These are phyloP conservation scores for Australoheros facetus DNA, from an alignment of 2,797 vertebrate genomes.

Conservation along the genomic window DNA sequence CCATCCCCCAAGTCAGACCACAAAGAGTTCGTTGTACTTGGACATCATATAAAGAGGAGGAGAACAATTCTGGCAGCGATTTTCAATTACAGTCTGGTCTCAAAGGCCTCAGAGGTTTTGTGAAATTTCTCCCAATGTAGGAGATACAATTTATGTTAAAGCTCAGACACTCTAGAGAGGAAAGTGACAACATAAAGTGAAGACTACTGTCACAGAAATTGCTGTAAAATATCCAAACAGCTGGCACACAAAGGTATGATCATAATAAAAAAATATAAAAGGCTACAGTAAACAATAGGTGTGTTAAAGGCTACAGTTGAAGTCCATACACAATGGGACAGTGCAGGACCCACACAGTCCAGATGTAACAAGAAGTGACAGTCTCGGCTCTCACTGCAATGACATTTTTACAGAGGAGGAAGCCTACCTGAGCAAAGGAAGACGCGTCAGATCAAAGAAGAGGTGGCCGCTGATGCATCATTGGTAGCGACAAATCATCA, in stretches of 20 bases:
- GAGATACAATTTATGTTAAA: not conserved
- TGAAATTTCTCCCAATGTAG: slow-evolving; percentile 35
- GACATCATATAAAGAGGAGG: slow-evolving; percentile 60
- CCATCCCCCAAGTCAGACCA: slow-evolving; percentile 63
- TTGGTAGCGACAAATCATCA: slow-evolving; percentile 64
- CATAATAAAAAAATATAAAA: not conserved
- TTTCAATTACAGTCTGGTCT: slow-evolving; percentile 56
- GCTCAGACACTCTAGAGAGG: slow-evolving; percentile 6
- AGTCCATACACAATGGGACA: not conserved
- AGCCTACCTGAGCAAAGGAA: slow-evolving; percentile 51
- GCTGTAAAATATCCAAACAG: not conserved
- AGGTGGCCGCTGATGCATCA: slow-evolving; percentile 63
- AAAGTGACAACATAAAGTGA: not conserved
- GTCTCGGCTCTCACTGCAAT: not conserved
- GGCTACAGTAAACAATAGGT: not conserved
- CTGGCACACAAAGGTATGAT: not conserved
- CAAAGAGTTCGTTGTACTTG: slow-evolving; percentile 70
- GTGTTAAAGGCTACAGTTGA: not conserved
- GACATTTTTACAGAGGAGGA: slow-evolving; percentile 20
- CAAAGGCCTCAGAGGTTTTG: slow-evolving; percentile 12
- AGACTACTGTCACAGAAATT: not conserved
- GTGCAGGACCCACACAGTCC: not conserved
- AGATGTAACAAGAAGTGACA: slow-evolving; percentile 4
- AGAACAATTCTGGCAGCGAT: slow-evolving; percentile 53
- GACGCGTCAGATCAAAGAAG: slow-evolving; percentile 52